A percentile compares a stretch with the other conserved stretches of the same genome.
phyloP scores from a whole-genome alignment of 2,888 invertebrate genomes.

The Caenorhabditis sulstoni region DNA sequence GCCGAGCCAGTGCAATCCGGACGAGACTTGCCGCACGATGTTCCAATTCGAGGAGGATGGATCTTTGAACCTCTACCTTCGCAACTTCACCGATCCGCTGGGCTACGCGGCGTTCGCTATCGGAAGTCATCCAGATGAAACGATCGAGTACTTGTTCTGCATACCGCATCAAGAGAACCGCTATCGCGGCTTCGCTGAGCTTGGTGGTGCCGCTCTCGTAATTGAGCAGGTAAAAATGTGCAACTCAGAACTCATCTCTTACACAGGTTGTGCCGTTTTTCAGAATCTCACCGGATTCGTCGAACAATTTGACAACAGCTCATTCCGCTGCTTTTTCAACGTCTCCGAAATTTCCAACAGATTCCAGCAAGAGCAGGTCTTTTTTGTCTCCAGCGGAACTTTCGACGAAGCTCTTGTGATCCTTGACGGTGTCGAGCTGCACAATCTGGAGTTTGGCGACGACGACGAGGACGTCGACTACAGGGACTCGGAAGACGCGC shows the following conservation, averaged over 20 bases:
- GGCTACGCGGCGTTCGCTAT: conserved; percentile 47
- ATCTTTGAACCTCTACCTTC: conserved; percentile 37
- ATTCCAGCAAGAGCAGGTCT: conserved; percentile 27
- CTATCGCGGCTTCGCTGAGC: conserved; percentile 16
- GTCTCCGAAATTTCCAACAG: conserved; percentile 3
- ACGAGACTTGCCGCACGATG: conserved; percentile 13
- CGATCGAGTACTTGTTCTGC: conserved; percentile 43
- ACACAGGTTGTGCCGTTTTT: conserved; percentile 3
- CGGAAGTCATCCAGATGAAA: conserved; percentile 9
- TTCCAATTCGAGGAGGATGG: conserved; percentile 40
- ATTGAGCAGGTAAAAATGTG: conserved; percentile 30
- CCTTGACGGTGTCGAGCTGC: conserved; percentile 29
- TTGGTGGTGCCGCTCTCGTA: conserved; percentile 20
- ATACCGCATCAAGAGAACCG: conserved; percentile 21
- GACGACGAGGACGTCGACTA: conserved; percentile 74
- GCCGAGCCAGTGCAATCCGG: conserved; percentile 30
- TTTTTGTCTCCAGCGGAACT: conserved; percentile 38
- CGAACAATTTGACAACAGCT: background rate
- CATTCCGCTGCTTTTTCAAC: conserved; percentile 36
- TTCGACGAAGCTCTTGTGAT: conserved; percentile 35
- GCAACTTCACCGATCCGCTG: conserved; percentile 23
- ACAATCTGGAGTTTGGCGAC: conserved; percentile 83
- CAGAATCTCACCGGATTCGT: conserved; percentile 35
- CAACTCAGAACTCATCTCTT: too few species aligned
- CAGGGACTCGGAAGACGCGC: background rate